phyloP scores from a whole-genome alignment of 2,888 invertebrate species.

The Caenorhabditis sp. region DNA sequence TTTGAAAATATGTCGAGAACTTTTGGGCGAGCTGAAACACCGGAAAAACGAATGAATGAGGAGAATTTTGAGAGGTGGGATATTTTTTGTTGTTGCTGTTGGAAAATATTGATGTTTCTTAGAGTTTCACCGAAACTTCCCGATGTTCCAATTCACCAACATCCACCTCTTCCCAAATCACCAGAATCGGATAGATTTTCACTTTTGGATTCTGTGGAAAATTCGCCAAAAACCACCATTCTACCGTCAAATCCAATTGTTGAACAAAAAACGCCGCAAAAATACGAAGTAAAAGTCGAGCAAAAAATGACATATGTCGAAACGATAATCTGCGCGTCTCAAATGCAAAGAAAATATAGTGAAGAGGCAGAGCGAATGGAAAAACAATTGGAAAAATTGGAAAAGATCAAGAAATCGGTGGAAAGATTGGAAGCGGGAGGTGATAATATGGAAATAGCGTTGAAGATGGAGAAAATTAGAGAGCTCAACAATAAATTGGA shows the following conservation, averaged over 20 bases:
- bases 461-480: not conserved
- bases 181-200: not conserved
- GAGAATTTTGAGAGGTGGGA: not conserved
- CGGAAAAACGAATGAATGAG: not conserved
- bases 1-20: not conserved
- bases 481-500: not conserved
- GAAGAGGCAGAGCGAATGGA: not conserved
- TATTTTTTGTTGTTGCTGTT: not conserved
- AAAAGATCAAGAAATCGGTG: not conserved
- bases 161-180: not conserved
- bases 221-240: not conserved
- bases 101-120: not conserved
- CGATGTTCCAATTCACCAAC: no score
- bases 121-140: not conserved
- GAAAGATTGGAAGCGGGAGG: not conserved
- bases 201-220: not conserved
- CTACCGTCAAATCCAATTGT: no score
- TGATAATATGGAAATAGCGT: not conserved
- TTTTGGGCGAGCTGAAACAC: not conserved
- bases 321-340: not conserved
- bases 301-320: not conserved
- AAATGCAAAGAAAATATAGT: slow-evolving; percentile 1
- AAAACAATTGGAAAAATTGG: not conserved
- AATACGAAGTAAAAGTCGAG: not conserved
- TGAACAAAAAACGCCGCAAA: not conserved